Evolutionary conservation across 2,113 vertebrate species (phyloP).

Genomic region (Pteropus alecto): DNA sequence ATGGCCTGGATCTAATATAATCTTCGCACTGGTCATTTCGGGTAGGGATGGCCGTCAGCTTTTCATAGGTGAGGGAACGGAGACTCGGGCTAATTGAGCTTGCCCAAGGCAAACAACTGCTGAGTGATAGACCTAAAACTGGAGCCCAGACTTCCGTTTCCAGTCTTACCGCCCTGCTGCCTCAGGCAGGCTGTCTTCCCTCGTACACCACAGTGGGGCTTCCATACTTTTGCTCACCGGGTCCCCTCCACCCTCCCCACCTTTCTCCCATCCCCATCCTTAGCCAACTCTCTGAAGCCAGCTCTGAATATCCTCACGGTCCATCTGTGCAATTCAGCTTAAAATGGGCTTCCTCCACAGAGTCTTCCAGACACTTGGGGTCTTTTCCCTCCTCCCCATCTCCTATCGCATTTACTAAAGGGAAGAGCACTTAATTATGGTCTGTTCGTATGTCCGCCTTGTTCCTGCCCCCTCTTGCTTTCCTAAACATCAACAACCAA

Average conservation of each 20-base stretch:
- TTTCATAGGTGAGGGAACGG: not conserved
- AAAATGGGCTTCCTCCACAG: not conserved
- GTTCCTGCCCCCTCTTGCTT: not conserved
- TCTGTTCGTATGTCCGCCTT: not conserved
- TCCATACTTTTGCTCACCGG: not conserved
- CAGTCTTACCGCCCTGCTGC: not conserved
- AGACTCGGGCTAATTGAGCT: not conserved
- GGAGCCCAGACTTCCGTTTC: not conserved
- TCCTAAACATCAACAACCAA: not conserved
- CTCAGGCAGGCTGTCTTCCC: not conserved
- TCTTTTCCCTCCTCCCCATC: not conserved
- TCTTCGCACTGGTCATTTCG: not conserved
- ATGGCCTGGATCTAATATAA: not conserved
- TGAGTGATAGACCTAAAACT: not conserved
- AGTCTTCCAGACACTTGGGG: not conserved
- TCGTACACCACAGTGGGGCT: not conserved
- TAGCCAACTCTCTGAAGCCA: not conserved
- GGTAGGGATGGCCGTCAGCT: not conserved
- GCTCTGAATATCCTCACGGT: not conserved
- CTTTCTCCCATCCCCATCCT: not conserved
- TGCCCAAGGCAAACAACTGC: not conserved
- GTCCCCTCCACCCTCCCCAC: not conserved
- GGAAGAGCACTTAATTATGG: not conserved
- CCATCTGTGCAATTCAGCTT: too few relatives aligned
- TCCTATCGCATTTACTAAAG: not conserved